Percentiles rank a stretch among this genome's conserved stretches.
phyloP scores from a whole-genome alignment of 2,113 vertebrate species.

The Anolis carolinensis region DNA sequence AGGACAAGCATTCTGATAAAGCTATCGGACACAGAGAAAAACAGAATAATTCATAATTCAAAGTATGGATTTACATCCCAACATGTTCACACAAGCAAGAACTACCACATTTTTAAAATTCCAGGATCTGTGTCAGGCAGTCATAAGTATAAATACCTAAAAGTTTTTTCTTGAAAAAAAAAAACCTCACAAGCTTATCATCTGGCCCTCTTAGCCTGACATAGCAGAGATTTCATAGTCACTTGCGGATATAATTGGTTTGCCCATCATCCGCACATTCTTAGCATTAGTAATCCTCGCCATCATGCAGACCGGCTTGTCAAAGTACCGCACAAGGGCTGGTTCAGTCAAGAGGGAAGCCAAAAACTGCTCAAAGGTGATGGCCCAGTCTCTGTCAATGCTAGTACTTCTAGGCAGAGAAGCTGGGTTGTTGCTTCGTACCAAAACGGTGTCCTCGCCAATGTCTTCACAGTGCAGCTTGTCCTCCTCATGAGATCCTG shows the following conservation, averaged over 20 bases:
- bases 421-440: conserved; percentile 72
- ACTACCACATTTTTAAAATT: conserved; percentile 70
- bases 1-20: conserved; percentile 59
- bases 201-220: conserved; percentile 79
- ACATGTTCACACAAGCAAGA: conserved; percentile 68
- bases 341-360: conserved; percentile 95
- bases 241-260: conserved; percentile 81
- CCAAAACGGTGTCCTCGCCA: conserved; percentile 91
- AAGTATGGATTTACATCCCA: conserved; percentile 47
- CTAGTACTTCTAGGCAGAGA: conserved; percentile 84
- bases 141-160: conserved; percentile 76
- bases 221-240: conserved; percentile 94
- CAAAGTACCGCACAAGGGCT: conserved; percentile 92
- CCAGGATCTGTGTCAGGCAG: conserved; percentile 65
- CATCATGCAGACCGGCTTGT: conserved; percentile 90
- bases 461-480: conserved; percentile 98
- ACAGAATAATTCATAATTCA: conserved; percentile 57
- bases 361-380: conserved; percentile 96
- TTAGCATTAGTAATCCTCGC: conserved; percentile 91
- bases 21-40: conserved; percentile 55
- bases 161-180: conserved; percentile 48
- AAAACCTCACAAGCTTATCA: neutral
- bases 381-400: conserved; percentile 95
- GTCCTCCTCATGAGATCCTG: conserved; percentile 92
- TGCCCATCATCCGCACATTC: conserved; percentile 87